Evolutionary conservation across 2,888 invertebrate genomes (phyloP).

Genomic region (Resseliella maxima): DNA sequence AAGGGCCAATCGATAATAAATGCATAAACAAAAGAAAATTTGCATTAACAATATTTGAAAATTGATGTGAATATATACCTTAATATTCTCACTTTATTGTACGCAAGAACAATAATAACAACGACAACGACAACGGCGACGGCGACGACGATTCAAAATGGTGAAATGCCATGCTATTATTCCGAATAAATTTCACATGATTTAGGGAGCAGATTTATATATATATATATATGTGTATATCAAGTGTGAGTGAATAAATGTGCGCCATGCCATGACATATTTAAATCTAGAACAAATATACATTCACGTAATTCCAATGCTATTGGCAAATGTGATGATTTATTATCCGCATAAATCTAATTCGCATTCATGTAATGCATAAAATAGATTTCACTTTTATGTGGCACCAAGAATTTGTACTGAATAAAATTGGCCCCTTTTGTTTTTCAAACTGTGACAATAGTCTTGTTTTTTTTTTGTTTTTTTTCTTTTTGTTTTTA

Average conservation of each 20-base stretch:
- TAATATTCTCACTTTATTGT: too few relatives aligned
- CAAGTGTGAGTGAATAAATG: background rate
- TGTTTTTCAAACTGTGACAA: too few relatives aligned
- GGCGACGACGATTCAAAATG: too few relatives aligned
- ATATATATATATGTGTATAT: background rate
- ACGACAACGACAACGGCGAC: too few relatives aligned
- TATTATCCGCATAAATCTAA: conserved; percentile 6
- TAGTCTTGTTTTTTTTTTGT: background rate
- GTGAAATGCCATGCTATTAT: background rate
- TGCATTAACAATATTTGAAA: background rate
- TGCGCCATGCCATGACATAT: background rate
- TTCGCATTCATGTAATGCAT: conserved; percentile 31
- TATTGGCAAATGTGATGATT: conserved; percentile 33
- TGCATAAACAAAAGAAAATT: conserved; percentile 10
- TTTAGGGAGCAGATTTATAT: background rate
- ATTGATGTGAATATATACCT: background rate
- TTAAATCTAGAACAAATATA: background rate
- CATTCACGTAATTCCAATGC: background rate
- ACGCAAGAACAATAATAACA: too few relatives aligned
- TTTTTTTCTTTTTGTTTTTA: background rate
- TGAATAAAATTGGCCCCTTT: conserved; percentile 6
- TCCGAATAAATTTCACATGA: conserved; percentile 13
- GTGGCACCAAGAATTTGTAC: background rate
- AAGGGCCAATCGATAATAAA: background rate
- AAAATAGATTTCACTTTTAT: conserved; percentile 35